Evolutionary conservation across 2,113 vertebrate genomes (phyloP).

Genomic region (Asarcornis scutulata): DNA sequence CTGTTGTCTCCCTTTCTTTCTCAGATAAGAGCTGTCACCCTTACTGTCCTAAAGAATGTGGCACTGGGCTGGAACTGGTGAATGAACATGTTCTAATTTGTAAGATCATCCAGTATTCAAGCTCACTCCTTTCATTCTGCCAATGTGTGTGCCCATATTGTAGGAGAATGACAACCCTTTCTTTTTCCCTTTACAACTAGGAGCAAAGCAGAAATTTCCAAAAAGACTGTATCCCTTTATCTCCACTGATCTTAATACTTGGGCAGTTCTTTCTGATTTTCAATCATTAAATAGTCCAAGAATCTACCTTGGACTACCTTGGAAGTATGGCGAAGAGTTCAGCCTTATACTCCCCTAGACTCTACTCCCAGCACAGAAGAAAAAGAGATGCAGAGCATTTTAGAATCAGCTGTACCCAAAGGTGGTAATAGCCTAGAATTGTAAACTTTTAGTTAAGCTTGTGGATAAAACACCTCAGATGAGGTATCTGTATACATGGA

Average conservation of each 20-base stretch:
- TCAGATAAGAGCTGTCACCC: background rate
- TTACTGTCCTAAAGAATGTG: background rate
- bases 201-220: background rate
- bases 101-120: background rate
- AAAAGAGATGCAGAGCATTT: background rate
- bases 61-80: background rate
- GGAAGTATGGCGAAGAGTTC: background rate
- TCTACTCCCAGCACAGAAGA: background rate
- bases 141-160: fast-evolving
- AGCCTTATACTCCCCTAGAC: background rate
- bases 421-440: background rate
- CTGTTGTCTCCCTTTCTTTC: background rate
- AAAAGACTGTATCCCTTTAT: background rate
- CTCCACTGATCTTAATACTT: background rate
- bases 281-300: background rate
- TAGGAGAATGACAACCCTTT: background rate
- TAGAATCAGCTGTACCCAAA: background rate
- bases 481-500: background rate
- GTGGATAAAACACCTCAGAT: background rate
- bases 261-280: background rate
- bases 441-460: background rate
- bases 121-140: background rate
- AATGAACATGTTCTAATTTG: background rate
- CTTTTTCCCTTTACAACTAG: background rate
- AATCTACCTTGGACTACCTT: no score